Conservation (phyloP, 2,113 vertebrate species). For the Falcunculus frontatus region DNA sequence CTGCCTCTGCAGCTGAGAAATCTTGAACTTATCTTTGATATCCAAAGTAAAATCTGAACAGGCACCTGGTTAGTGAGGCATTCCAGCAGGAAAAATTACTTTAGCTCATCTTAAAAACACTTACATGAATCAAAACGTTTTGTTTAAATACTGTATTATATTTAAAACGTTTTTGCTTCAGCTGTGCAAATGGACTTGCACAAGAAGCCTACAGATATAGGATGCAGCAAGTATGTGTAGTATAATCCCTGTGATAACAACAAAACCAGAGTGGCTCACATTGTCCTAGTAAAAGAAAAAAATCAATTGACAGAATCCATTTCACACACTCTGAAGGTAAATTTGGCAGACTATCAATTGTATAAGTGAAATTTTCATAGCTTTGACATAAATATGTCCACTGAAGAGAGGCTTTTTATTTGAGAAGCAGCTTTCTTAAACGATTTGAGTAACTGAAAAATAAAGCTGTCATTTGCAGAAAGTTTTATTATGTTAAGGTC, state of each 20-base stretch:
- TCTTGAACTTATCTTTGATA: background rate
- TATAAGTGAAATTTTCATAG: background rate
- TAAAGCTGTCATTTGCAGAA: background rate
- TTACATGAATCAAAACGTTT: background rate
- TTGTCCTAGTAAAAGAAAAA: background rate
- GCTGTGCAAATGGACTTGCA: background rate
- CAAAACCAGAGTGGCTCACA: background rate
- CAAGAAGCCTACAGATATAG: background rate
- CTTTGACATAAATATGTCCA: background rate
- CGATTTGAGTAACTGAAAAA: background rate
- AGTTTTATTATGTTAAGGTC: background rate
- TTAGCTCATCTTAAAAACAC: background rate
- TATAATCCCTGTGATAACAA: background rate
- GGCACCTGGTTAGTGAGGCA: background rate
- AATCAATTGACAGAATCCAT: background rate
- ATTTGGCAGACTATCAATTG: background rate
- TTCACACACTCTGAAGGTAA: background rate
- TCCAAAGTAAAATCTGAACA: background rate
- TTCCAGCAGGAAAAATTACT: background rate
- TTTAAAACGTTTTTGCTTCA: background rate
- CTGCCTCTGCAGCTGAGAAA: background rate
- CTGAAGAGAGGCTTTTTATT: background rate
- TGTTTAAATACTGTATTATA: background rate
- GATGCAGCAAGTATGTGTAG: background rate
- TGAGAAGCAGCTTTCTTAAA: background rate